phyloP scores from a whole-genome alignment of 2,113 vertebrate genomes.

The Anser cygnoides region DNA sequence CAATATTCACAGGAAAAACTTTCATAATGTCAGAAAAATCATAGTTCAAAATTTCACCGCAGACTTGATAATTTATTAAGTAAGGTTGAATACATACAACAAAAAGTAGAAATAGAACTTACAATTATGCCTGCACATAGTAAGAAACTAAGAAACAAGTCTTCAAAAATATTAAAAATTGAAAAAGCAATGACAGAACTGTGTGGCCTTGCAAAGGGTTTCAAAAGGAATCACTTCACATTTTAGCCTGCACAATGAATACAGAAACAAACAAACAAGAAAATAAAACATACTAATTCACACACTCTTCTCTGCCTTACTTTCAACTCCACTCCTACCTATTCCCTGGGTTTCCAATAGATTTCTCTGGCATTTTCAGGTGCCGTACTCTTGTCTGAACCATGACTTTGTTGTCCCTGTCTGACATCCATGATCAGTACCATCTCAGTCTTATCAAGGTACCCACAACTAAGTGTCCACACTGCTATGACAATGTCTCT shows the following conservation, averaged over 20 bases:
- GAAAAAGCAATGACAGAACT: not conserved
- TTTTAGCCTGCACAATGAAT: not conserved
- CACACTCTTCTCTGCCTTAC: not conserved
- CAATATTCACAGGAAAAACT: not conserved
- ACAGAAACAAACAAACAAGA: not conserved
- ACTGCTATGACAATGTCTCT: not conserved
- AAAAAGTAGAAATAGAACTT: not conserved
- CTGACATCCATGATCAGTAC: not conserved
- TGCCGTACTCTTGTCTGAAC: not conserved
- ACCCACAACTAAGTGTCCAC: not conserved
- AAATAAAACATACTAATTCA: not conserved
- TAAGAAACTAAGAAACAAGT: not conserved
- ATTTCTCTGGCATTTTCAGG: not conserved
- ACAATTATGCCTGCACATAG: not conserved
- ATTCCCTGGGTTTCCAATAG: not conserved
- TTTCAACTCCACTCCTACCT: not conserved
- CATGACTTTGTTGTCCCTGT: not conserved
- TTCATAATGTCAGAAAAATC: not conserved
- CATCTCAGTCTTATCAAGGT: not conserved
- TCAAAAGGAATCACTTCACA: not conserved
- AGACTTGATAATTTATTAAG: not conserved
- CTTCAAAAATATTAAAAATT: not conserved
- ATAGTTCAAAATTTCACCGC: not conserved
- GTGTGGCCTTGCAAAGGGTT: not conserved
- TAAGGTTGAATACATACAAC: not conserved